Conservation (phyloP, 2,113 vertebrate genomes). For the Anolis sagrei region DNA sequence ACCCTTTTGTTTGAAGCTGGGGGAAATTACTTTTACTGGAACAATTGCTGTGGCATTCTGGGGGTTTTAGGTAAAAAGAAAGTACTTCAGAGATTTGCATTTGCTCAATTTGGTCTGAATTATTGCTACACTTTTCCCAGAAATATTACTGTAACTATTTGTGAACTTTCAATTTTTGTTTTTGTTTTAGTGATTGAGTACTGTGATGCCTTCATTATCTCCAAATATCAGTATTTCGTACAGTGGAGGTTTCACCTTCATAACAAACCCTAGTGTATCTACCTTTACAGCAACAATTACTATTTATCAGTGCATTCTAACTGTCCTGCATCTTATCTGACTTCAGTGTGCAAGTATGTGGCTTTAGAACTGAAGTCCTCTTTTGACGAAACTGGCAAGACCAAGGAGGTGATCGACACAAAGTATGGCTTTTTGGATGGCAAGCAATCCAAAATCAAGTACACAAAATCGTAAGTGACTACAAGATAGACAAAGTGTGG, state of each 20-base stretch:
- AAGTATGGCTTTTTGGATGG: slow-evolving; percentile 91
- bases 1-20: too few species aligned
- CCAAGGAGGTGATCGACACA: slow-evolving; percentile 91
- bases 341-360: slow-evolving; percentile 93
- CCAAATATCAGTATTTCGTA: neutral
- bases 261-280: neutral
- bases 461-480: slow-evolving; percentile 94
- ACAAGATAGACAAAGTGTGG: neutral
- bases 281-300: neutral
- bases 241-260: neutral
- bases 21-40: too few species aligned
- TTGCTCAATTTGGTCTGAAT: neutral
- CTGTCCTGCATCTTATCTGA: neutral
- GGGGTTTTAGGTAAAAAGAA: too few species aligned
- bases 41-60: too few species aligned
- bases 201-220: neutral
- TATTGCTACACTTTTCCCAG: neutral
- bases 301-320: neutral
- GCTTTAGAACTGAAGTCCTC: slow-evolving; percentile 95
- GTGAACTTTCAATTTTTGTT: neutral
- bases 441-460: slow-evolving; percentile 90
- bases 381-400: slow-evolving; percentile 94
- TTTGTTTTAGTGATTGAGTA: neutral
- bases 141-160: neutral
- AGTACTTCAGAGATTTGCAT: neutral